Evolutionary conservation across 2,797 vertebrate genomes (phyloP), one percentile per base, ranked within the genome.

Genomic region (Rhyacichthys aspro): DNA sequence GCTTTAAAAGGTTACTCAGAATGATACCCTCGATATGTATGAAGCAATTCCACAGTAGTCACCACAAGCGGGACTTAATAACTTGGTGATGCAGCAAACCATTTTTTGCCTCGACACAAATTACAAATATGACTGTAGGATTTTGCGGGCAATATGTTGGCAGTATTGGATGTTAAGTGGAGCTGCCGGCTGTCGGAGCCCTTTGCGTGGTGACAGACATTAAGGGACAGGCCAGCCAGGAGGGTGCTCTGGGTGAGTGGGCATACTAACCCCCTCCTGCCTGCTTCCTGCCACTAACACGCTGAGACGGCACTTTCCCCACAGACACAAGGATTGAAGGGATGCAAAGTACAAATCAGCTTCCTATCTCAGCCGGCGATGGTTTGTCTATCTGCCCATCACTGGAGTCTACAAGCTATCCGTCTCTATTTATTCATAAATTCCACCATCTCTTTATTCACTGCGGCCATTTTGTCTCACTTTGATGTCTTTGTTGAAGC

Each of bases 321-420:
- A 34, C 77, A 80, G 81, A 88, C 75, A 63, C 67, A 72, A 55
- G 77, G 84, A 86, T 75, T 87, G 84, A 89, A 83, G 65, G 72
- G 82, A 87, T 85, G 76, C 80, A 90, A 85, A 85, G 88, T 86
- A 86, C 85, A 89, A 86, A 90, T 90, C 79, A 86, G 86, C 82
- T 86, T 71, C 63, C 74, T 72, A 67, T 85, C 81, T 83, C 72
- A 62, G 67, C 67, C 87, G 85, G 79, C 76, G 56, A 73, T 57
- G 78, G 72, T 89, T 85, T 87, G 81, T 87, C 80, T 87, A 78
- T 79, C 84, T 76, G 82, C 83, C 89, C 77, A 69, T 89, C 86
- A 86, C 63, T 66, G 34, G 8, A 43, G 72, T 78, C 83, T 78
- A 79, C 78, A 77, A 79, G 67, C 62, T 34, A 81, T 86, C 83